Evolutionary conservation across 2,888 invertebrate genomes (phyloP), one percentile per base, ranked within the genome.

Genomic region (Cheilosia impressa): DNA sequence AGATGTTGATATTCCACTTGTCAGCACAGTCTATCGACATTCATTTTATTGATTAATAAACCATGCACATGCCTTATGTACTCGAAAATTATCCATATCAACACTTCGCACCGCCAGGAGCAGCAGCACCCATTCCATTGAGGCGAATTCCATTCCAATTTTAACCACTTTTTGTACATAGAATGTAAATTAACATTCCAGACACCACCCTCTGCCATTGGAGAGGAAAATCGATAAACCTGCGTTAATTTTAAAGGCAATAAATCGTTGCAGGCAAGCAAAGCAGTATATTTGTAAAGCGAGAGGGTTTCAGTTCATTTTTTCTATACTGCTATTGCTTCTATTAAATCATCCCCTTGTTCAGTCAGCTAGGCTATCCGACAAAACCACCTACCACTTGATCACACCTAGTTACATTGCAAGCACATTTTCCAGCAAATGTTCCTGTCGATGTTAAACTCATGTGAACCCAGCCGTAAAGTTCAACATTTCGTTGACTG

Each of bases 211-310:
- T 17, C 34, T 50, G 47, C 27, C 34, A 45, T 19, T 53, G 31
- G 50, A 63, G 68, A 66, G 68, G 45, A 79, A 84, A 84, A 84
- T 84, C 84, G 71, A 84, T 84, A 80, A 66, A 71, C 57, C 71
- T 84, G 84, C 79, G 79, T 84, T 66, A 75, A 79, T 66, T 84
- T 84, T 76, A 80, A 84, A 79, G 75, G 79, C 79, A 76, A 80
- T 84, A 80, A 84, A 84, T 79, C 63, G 60, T 76, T 62, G 53
- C 79, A 38, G 38, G 13, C 38, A 38, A 38, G 38, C 38, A 76
- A 78, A 65, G 47, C 66, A 72, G 76, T 34, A 22, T 2, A 34
- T 63, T 73, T 62, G 43, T 62, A 47, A 31, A 58, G 58, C 43
- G 45, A 24, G 53, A 41, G 45, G 22, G 45, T 52, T 80, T 43